phyloP scores from a whole-genome alignment of 2,797 vertebrate species.

The Cirrhinus molitorella region DNA sequence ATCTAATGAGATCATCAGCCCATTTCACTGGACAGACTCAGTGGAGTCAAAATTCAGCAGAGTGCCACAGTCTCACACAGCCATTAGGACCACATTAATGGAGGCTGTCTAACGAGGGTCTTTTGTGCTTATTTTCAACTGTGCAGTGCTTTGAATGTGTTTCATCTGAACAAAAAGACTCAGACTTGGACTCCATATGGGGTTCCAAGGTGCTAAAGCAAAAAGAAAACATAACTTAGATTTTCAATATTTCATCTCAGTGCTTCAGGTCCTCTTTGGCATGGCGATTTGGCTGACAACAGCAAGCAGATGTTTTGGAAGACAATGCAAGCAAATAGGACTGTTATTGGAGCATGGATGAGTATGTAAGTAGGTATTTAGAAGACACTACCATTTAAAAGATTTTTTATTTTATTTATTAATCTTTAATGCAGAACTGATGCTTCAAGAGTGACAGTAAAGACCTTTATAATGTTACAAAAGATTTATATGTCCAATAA shows the following conservation, averaged over 20 bases:
- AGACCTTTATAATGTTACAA: not conserved
- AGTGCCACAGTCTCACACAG: conserved; percentile 18
- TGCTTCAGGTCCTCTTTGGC: not conserved
- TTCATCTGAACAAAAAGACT: conserved; percentile 29
- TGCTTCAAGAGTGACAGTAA: not conserved
- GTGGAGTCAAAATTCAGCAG: conserved; percentile 46
- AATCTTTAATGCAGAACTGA: not conserved
- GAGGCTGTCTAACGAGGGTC: conserved; percentile 44
- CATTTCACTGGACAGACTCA: conserved; percentile 53
- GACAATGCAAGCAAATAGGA: not conserved
- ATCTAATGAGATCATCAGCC: conserved; percentile 61
- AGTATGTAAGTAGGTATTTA: not conserved
- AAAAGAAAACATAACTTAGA: not conserved
- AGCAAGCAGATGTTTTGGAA: conserved; percentile 3
- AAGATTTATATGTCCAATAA: not conserved
- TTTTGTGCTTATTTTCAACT: conserved; percentile 34
- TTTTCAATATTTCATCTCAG: not conserved
- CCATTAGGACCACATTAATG: conserved; percentile 47
- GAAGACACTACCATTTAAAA: not conserved
- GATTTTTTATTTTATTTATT: not conserved
- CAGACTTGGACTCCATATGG: not conserved
- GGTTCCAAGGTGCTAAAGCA: conserved; percentile 4
- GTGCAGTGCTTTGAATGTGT: not conserved
- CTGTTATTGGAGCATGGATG: not conserved
- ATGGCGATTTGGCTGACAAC: not conserved